Conservation (phyloP, 2,797 vertebrate species). For the Scolopax bukidnonensis region DNA sequence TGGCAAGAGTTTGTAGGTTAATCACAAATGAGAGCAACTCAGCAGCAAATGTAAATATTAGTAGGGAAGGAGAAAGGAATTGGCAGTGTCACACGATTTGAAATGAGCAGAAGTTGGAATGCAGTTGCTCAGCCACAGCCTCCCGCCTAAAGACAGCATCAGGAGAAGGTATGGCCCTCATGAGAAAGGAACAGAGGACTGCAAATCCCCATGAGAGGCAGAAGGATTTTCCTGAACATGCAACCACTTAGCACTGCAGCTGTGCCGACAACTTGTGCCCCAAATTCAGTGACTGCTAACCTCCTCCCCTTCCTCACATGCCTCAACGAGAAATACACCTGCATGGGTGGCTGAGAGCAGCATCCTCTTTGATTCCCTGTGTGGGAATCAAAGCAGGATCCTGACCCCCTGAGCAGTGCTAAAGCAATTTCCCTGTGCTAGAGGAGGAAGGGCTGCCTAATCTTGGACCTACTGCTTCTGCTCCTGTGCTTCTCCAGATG, state of each 20-base stretch:
- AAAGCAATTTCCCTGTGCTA: not conserved
- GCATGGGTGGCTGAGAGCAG: not conserved
- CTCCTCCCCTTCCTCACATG: not conserved
- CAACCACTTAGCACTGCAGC: not conserved
- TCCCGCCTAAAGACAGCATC: not conserved
- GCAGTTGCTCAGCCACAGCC: accelerated
- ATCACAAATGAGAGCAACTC: not conserved
- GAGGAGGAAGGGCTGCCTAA: not conserved
- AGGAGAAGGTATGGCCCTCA: accelerated
- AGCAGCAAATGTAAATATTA: not conserved
- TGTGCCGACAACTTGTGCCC: not conserved
- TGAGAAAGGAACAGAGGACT: not conserved
- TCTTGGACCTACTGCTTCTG: not conserved
- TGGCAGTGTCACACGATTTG: not conserved
- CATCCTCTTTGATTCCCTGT: not conserved
- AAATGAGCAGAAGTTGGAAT: not conserved
- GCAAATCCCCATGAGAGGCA: not conserved
- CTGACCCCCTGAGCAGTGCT: not conserved
- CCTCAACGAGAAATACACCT: not conserved
- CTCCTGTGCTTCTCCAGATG: not conserved
- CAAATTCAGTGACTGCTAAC: not conserved
- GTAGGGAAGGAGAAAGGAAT: not conserved
- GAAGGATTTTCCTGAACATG: not conserved
- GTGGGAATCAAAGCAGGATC: not conserved
- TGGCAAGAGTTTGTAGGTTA: not conserved